Base-by-base conservation (phyloP, 2,113 vertebrate genomes). In the Falcunculus frontatus region DNA sequence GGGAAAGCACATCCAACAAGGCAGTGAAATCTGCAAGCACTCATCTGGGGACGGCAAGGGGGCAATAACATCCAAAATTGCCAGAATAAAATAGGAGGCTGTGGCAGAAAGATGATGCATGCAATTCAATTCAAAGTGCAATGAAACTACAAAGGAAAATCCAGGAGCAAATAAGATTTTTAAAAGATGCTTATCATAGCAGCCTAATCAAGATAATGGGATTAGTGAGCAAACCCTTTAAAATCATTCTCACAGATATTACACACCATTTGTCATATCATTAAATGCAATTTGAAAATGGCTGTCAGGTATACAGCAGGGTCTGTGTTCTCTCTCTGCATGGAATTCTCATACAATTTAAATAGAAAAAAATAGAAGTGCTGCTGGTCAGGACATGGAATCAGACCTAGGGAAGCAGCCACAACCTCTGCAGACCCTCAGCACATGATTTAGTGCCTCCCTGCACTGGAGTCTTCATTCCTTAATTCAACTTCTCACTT, bases 181-280 rank as follows among this genome's bases (percentile, higher is more conserved):
- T 39, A 80, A 52, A 18, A 59, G 78, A 81, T 91, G 47, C 64
- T 88, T 90, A 64, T 95, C 65, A 75, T 68, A 64, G 68, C 72
- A 78, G 42, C 63, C 68, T 83, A 90, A 92, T 96, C 92, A 94
- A 90, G 87, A 88, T 90, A 95, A 96, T 76, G 74, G 84, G 87
- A 93, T 60, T 94, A 86, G 78, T 80, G 81, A 83, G 72, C 59
- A 95, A 94, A 94, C 60, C 55, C 76, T 93, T 90, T 95, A 94
- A 95, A 83, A 86, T 80, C 35, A 18, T 91, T 91, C 70, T 95
- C 72, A 42, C 53, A 65, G 93, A 87, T 85, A 85, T 62, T 85
- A 64, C 55, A 69, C 33, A 46, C 60, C 76, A 52, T 85, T 97
- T 89, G 73, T 94, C 93, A 55, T 68, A 50, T 83, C 67, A 74